Conservation (phyloP, 2,797 vertebrate species). For the Rallus crepitans region DNA sequence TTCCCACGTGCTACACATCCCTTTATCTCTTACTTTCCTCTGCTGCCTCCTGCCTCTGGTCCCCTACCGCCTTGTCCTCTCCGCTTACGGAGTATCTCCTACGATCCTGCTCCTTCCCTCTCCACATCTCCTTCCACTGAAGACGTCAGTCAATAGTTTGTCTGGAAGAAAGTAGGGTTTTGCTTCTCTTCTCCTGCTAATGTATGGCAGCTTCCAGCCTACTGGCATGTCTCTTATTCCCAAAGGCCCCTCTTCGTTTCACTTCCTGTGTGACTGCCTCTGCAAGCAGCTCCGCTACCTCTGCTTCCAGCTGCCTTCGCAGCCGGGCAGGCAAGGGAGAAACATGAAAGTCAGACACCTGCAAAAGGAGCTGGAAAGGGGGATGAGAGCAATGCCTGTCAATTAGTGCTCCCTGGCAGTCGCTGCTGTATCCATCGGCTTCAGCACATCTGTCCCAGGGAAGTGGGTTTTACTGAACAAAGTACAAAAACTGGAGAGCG, state of each 20-base stretch:
- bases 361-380: background rate
- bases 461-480: background rate
- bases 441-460: background rate
- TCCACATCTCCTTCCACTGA: background rate
- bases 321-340: background rate
- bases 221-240: background rate
- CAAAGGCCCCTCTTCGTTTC: background rate
- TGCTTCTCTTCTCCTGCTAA: background rate
- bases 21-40: background rate
- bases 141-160: background rate
- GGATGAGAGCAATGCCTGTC: background rate
- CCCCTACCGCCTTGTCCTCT: background rate
- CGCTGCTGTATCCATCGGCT: background rate
- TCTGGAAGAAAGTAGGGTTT: background rate
- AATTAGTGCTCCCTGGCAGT: fast-evolving
- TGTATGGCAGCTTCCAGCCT: background rate
- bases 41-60: background rate
- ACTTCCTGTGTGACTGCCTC: conserved; percentile 21
- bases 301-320: background rate
- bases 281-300: background rate
- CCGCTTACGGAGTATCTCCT: fast-evolving
- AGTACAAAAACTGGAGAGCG: no score
- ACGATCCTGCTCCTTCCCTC: background rate
- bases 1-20: background rate
- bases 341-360: background rate